These are phyloP conservation scores for Drosophila monieri DNA, from an alignment of 2,888 invertebrate genomes.

Conservation along the genomic window DNA sequence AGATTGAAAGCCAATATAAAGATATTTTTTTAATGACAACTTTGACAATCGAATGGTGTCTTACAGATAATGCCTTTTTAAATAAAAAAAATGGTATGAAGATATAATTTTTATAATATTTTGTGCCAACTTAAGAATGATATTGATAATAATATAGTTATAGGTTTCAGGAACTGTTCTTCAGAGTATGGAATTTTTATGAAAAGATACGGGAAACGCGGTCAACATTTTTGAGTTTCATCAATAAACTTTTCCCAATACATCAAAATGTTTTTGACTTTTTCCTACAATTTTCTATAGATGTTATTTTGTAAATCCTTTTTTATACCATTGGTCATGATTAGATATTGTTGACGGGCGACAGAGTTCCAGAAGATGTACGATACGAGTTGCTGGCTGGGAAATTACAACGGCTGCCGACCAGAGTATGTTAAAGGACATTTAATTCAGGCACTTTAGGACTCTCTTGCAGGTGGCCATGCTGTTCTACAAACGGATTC, in stretches of 20 bases:
- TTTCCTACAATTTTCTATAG: constrained; percentile 8
- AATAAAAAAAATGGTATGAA: too few relatives aligned
- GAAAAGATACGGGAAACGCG: too few relatives aligned
- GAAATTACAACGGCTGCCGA: constrained; percentile 17
- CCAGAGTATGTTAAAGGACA: constrained; percentile 5
- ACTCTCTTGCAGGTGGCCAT: background rate
- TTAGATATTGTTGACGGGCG: background rate
- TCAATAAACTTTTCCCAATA: background rate
- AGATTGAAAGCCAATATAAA: background rate
- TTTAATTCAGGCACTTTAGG: background rate
- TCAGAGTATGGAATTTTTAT: too few relatives aligned
- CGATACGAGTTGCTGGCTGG: constrained; percentile 1
- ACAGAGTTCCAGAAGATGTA: constrained; percentile 7
- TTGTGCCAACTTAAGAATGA: too few relatives aligned
- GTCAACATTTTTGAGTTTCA: background rate
- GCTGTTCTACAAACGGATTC: constrained; percentile 4
- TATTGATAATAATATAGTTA: too few relatives aligned
- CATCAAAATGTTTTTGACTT: constrained; percentile 17
- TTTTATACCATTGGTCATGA: constrained; percentile 16
- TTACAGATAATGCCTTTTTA: too few relatives aligned
- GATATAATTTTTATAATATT: too few relatives aligned
- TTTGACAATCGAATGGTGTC: background rate
- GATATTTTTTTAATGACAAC: background rate
- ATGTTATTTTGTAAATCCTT: constrained; percentile 12
- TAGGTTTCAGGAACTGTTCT: too few relatives aligned